phyloP scores from a whole-genome alignment of 1,140 invertebrate genomes.

The Panulirus ornatus region DNA sequence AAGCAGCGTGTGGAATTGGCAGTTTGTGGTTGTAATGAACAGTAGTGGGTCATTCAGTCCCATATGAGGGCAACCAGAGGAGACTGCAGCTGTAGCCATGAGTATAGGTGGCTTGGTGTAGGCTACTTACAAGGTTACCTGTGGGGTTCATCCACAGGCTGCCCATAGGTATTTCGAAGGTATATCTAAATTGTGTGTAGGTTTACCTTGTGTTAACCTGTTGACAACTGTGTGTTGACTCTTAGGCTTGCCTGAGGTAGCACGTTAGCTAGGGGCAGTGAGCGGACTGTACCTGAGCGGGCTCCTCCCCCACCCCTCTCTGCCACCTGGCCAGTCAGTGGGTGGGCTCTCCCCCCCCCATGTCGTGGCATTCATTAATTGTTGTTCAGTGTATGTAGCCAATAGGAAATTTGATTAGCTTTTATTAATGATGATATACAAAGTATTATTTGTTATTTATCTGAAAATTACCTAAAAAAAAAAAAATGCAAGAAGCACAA shows the following conservation, averaged over 20 bases:
- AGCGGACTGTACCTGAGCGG: conserved; percentile 71
- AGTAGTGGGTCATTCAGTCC: conserved; percentile 27
- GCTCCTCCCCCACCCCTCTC: conserved; percentile 70
- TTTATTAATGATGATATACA: conserved; percentile 74
- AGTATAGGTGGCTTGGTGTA: conserved; percentile 61
- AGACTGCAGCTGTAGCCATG: conserved; percentile 71
- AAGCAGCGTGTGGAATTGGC: conserved; percentile 49
- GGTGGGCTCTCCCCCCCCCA: conserved; percentile 65
- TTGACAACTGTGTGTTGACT: conserved; percentile 14
- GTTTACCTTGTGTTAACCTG: conserved; percentile 53
- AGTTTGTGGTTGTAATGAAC: conserved; percentile 27
- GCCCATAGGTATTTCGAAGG: conserved; percentile 44
- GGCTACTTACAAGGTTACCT: conserved; percentile 42
- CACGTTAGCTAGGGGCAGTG: conserved; percentile 61
- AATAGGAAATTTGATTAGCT: conserved; percentile 74
- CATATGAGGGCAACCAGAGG: conserved; percentile 57
- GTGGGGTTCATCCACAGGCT: conserved; percentile 20
- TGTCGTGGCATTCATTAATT: conserved; percentile 73
- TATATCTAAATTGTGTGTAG: conserved; percentile 40
- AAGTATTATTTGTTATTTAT: conserved; percentile 76
- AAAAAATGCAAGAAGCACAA: conserved; percentile 75
- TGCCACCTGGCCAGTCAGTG: conserved; percentile 72
- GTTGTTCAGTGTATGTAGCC: conserved; percentile 75
- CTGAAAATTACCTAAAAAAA: conserved; percentile 74
- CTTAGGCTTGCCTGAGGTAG: conserved; percentile 43